phyloP scores from a whole-genome alignment of 2,888 invertebrate genomes.

The Oscheius sp. region DNA sequence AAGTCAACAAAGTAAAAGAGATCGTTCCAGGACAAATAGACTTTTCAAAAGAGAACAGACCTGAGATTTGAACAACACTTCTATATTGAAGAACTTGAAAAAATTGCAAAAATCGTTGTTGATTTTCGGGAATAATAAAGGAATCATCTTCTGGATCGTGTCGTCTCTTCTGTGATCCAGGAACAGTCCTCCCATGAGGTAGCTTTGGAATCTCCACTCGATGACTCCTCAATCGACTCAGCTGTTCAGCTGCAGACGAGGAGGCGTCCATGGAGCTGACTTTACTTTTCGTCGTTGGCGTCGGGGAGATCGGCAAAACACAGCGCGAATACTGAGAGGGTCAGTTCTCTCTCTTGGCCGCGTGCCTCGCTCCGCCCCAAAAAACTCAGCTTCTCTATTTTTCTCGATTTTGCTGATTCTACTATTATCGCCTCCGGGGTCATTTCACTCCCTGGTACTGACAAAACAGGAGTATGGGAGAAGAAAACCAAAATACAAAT shows the following conservation, averaged over 20 bases:
- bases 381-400: not conserved
- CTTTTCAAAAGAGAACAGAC: not conserved
- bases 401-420: too few relatives aligned
- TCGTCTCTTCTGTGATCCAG: slow-evolving; percentile 23
- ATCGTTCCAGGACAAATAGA: slow-evolving; percentile 2
- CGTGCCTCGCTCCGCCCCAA: slow-evolving; percentile 6
- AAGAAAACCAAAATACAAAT: too few relatives aligned
- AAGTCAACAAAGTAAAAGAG: slow-evolving; percentile 7
- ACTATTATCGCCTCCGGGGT: too few relatives aligned
- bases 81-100: not conserved
- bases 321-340: not conserved
- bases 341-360: not conserved
- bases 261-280: slow-evolving; percentile 21
- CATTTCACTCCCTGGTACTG: too few relatives aligned
- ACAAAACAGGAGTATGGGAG: too few relatives aligned
- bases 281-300: too few relatives aligned
- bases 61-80: not conserved
- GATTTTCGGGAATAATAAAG: not conserved
- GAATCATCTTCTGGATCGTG: slow-evolving; percentile 19
- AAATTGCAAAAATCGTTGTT: not conserved
- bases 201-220: not conserved
- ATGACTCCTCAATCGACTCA: slow-evolving; percentile 9
- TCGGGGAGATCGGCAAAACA: slow-evolving; percentile 5
- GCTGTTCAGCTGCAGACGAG: not conserved
- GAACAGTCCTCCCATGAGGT: slow-evolving; percentile 10